phyloP scores from a whole-genome alignment of 2,888 invertebrate genomes.

The Anarsia innoxiella region DNA sequence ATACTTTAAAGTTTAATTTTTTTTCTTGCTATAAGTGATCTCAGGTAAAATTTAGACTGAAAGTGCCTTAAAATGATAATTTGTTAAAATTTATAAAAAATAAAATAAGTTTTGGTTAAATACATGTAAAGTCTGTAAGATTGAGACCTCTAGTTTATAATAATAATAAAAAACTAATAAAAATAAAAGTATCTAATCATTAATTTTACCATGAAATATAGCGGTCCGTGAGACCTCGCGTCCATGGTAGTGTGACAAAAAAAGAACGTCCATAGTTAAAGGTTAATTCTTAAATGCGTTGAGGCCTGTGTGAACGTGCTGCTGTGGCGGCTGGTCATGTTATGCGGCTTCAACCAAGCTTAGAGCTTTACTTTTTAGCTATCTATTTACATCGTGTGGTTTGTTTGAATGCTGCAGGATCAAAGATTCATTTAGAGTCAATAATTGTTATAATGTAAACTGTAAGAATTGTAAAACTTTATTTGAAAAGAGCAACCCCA shows the following conservation, averaged over 20 bases:
- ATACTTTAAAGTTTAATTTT: conserved; percentile 1
- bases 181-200: conserved; percentile 2
- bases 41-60: conserved; percentile 8
- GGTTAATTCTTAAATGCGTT: not conserved
- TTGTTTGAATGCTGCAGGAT: no score
- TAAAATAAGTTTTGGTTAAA: conserved; percentile 3
- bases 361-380: no score
- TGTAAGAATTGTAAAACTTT: no score
- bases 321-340: no score
- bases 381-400: no score
- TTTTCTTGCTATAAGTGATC: conserved; percentile 3
- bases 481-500: no score
- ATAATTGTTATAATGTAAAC: no score
- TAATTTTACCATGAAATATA: conserved; percentile 5
- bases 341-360: no score
- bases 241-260: conserved; percentile 4
- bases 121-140: not conserved
- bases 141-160: conserved; percentile 1
- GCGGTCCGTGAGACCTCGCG: conserved; percentile 6
- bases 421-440: no score
- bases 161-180: conserved; percentile 4
- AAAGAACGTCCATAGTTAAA: conserved; percentile 7
- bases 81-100: conserved; percentile 5
- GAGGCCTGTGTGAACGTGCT: no score
- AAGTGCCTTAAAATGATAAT: conserved; percentile 3